These are phyloP conservation scores for Drosophila lutescens DNA, from an alignment of 2,888 invertebrate species.

Conservation along the genomic window DNA sequence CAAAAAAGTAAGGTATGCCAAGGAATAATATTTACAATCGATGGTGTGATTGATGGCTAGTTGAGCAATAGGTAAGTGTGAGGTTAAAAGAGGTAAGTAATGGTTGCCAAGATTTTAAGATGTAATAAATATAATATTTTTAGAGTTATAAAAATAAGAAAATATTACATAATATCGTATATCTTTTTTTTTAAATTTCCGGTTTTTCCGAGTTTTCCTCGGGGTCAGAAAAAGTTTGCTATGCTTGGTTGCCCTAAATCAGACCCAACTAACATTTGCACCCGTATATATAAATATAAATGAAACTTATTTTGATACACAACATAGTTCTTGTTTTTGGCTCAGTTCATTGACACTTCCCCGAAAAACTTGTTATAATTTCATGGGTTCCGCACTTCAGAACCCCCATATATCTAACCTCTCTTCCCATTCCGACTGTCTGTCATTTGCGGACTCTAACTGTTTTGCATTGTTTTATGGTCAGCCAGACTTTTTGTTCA, in stretches of 20 bases:
- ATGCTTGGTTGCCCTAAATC: constrained; percentile 51
- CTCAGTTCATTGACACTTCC: constrained; percentile 73
- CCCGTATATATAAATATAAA: constrained; percentile 3
- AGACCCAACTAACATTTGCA: constrained; percentile 27
- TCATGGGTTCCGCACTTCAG: constrained; percentile 31
- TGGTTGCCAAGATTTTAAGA: neutral
- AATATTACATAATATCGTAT: too few relatives aligned
- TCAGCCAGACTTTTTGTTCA: constrained; percentile 61
- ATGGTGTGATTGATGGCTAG: constrained; percentile 8
- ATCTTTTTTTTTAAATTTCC: too few relatives aligned
- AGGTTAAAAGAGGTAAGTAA: neutral
- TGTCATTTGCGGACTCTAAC: constrained; percentile 69
- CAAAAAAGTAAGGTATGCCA: constrained; percentile 2
- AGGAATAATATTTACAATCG: constrained; percentile 7
- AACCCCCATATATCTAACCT: constrained; percentile 2
- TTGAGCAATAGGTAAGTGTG: constrained; percentile 18
- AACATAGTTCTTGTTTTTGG: constrained; percentile 37
- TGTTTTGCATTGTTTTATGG: constrained; percentile 81
- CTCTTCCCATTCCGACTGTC: constrained; percentile 13
- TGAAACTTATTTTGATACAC: constrained; percentile 3
- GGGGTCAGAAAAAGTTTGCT: constrained; percentile 35
- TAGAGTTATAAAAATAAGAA: neutral
- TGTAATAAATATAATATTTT: constrained; percentile 4
- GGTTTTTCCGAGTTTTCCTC: constrained; percentile 2
- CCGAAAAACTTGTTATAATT: constrained; percentile 64